Conservation (phyloP, 1,140 invertebrate species). For the Apis laboriosa region DNA sequence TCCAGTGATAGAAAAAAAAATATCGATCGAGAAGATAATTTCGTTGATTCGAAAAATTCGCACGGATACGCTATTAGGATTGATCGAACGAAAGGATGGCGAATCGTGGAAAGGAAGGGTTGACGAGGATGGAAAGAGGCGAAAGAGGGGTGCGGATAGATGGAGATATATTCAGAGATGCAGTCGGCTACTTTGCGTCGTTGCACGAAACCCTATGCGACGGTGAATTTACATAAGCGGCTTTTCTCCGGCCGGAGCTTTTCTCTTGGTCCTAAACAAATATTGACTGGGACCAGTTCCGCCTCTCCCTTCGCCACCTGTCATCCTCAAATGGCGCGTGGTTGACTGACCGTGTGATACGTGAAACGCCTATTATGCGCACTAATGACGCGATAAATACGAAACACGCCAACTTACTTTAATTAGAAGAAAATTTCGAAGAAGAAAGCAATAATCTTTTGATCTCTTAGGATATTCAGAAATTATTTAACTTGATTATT, state of each 20-base stretch:
- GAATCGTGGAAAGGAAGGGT: neutral
- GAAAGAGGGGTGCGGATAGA: conserved; percentile 24
- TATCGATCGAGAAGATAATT: too few relatives aligned
- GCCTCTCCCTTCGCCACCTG: conserved; percentile 19
- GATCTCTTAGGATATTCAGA: too few relatives aligned
- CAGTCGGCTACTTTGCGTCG: conserved; percentile 45
- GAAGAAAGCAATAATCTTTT: too few relatives aligned
- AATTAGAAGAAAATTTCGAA: neutral
- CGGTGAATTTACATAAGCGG: conserved; percentile 72
- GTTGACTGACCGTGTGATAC: conserved; percentile 40
- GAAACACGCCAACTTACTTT: too few relatives aligned
- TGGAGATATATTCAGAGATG: conserved; percentile 50
- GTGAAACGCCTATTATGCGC: conserved; percentile 44
- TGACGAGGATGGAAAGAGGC: neutral
- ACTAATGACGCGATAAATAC: neutral
- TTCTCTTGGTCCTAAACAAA: conserved; percentile 69
- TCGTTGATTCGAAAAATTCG: neutral
- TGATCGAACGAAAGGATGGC: neutral
- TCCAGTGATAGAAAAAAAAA: too few relatives aligned
- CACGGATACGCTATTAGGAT: neutral
- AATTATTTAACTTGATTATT: too few relatives aligned
- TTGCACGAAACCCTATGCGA: conserved; percentile 40
- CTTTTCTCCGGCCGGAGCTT: conserved; percentile 58
- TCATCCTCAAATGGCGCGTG: conserved; percentile 52
- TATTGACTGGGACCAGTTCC: conserved; percentile 62